Percentiles rank a stretch among this genome's conserved stretches.
phyloP scores from a whole-genome alignment of 2,888 invertebrate species.

The Gasteruption jaculator region DNA sequence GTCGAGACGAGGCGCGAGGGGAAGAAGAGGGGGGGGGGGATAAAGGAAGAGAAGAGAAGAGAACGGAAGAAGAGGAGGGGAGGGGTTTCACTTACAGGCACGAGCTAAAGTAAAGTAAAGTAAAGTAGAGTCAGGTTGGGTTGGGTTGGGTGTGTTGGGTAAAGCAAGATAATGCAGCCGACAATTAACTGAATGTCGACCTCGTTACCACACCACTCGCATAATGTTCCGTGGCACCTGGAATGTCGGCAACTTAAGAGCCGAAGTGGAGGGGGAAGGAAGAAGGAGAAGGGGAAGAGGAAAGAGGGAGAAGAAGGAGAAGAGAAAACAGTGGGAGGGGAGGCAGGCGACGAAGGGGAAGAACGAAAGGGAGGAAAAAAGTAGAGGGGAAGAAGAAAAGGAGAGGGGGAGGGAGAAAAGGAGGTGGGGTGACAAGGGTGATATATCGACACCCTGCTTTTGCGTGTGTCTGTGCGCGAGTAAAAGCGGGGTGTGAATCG shows the following conservation, averaged over 20 bases:
- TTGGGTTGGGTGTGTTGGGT: too few species aligned
- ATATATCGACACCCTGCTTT: not conserved
- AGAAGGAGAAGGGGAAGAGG: too few species aligned
- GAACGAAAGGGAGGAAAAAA: constrained; percentile 7
- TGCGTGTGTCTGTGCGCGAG: constrained; percentile 8
- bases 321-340: too few species aligned
- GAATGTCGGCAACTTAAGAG: too few species aligned
- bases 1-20: constrained; percentile 2
- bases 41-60: constrained; percentile 2
- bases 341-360: constrained; percentile 2
- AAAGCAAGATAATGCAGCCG: constrained; percentile 24
- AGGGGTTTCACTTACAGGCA: not conserved
- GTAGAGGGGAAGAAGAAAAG: constrained; percentile 5
- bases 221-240: too few species aligned
- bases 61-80: constrained; percentile 1
- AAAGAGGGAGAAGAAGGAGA: too few species aligned
- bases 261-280: too few species aligned
- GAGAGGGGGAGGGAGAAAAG: constrained; percentile 12
- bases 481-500: constrained; percentile 32
- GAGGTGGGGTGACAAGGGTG: not conserved
- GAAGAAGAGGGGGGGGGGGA: constrained; percentile 10
- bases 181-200: constrained; percentile 26
- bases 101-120: too few species aligned
- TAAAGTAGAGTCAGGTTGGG: too few species aligned
- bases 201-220: constrained; percentile 15